Percentiles rank a stretch among this genome's conserved stretches.
Conservation (phyloP, 1,140 invertebrate genomes). For the Drosophila truncata region DNA sequence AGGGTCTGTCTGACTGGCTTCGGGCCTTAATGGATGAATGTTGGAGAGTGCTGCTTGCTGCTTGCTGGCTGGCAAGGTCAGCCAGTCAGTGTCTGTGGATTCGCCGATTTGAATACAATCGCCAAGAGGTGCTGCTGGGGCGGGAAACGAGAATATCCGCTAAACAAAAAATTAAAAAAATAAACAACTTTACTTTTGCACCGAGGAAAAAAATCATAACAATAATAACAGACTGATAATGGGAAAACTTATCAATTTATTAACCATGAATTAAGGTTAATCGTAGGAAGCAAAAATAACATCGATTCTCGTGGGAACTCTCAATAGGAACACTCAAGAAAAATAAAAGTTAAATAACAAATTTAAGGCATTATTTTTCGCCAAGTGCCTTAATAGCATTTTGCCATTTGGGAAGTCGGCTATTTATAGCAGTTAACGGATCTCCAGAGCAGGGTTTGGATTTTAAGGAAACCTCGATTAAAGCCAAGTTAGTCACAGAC, state of each 20-base stretch:
- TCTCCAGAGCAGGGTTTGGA: conserved; percentile 15
- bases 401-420: neutral
- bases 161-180: conserved; percentile 9
- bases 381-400: neutral
- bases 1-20: conserved; percentile 26
- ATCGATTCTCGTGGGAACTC: neutral
- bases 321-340: neutral
- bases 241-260: conserved; percentile 2
- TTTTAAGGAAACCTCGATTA: conserved; percentile 50
- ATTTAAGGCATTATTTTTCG: neutral
- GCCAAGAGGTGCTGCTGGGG: conserved; percentile 11
- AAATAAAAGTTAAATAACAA: neutral
- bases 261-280: conserved; percentile 1
- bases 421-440: conserved; percentile 63
- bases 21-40: conserved; percentile 36
- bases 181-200: conserved; percentile 34
- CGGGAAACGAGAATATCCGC: conserved; percentile 65
- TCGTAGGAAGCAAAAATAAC: conserved; percentile 1
- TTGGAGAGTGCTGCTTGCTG: conserved; percentile 41
- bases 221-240: conserved; percentile 8
- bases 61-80: conserved; percentile 64
- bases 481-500: conserved; percentile 72
- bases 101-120: conserved; percentile 76
- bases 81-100: conserved; percentile 58
- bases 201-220: conserved; percentile 11